Evolutionary conservation across 1,140 invertebrate genomes (phyloP), one percentile per base, ranked within the genome.

Genomic region (Aphidius ervi): DNA sequence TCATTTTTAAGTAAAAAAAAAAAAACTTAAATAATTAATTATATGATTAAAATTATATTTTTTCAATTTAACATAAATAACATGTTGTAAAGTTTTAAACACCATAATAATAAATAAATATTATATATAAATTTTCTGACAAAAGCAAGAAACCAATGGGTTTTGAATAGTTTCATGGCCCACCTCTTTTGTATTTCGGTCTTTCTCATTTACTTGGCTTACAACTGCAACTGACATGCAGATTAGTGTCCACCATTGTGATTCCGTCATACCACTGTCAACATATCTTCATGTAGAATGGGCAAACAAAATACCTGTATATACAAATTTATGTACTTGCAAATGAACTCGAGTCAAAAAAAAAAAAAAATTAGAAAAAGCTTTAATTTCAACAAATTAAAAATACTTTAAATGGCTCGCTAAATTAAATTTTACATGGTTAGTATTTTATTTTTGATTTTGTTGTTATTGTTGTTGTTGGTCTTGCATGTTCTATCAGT

Each of bases 211-310:
- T 65, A 16, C 47, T 63, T 55, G 61, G 58, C 47, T 63, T 41
- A 45, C 48, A 63, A 65, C 56, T 49, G 68, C 65, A 70, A 62
- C 69, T 79, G 78, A 80, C 78, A 72, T 79, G 69, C 70, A 79
- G 76, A 80, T 80, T 80, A 80, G 77, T 80, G 78, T 79, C 74
- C 76, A 75, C 78, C 76, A 79, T 80, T 80, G 78, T 80, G 65
- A 71, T 74, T 73, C 79, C 75, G 77, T 80, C 78, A 76, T 31
- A 31, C 70, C 72, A 65, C 72, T 73, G 75, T 75, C 78, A 80
- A 79, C 76, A 71, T 73, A 75, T 71, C 78, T 80, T 80, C 76
- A 78, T 67, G 59, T 54, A 58, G 41, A 60, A 63, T 59, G 49
- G 64, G 23, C 45, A 58, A 55, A 55, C 55, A 62, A 55, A 62